phyloP scores from a whole-genome alignment of 2,113 vertebrate species.

The Heterocephalus glaber region DNA sequence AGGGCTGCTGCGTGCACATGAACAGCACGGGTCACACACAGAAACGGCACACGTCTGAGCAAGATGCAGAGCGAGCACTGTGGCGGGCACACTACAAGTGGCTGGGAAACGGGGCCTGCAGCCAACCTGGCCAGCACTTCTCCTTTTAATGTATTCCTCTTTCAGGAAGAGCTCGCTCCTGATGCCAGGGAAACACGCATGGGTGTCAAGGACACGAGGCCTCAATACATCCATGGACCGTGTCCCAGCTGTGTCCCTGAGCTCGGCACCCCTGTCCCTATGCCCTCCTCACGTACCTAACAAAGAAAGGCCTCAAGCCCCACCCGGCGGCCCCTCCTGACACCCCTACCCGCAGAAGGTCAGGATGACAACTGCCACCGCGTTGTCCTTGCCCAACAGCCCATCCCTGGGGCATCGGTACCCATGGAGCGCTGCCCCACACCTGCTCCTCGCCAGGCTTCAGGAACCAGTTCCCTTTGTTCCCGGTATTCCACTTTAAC shows the following conservation, averaged over 20 bases:
- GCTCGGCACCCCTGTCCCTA: background rate
- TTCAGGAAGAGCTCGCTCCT: background rate
- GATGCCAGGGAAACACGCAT: background rate
- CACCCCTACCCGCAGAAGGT: background rate
- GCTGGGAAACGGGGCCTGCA: no score
- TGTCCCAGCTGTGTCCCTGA: fast-evolving
- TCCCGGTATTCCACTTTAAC: background rate
- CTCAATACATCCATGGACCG: fast-evolving
- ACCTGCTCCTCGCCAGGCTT: background rate
- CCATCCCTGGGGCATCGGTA: fast-evolving
- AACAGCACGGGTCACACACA: background rate
- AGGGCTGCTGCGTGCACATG: background rate
- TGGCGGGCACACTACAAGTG: fast-evolving
- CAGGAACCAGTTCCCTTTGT: fast-evolving
- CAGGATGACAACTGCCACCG: no score
- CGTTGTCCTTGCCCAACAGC: background rate
- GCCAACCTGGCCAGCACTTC: background rate
- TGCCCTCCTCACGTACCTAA: no score
- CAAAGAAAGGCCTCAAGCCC: background rate
- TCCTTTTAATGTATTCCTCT: background rate
- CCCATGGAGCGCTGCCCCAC: fast-evolving
- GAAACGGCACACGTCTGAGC: fast-evolving
- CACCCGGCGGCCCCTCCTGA: background rate
- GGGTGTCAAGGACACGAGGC: fast-evolving
- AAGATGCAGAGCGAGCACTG: fast-evolving